A percentile compares a stretch with the other conserved stretches of the same genome.
Conservation (phyloP, 2,888 invertebrate species). For the Mythimna impura region DNA sequence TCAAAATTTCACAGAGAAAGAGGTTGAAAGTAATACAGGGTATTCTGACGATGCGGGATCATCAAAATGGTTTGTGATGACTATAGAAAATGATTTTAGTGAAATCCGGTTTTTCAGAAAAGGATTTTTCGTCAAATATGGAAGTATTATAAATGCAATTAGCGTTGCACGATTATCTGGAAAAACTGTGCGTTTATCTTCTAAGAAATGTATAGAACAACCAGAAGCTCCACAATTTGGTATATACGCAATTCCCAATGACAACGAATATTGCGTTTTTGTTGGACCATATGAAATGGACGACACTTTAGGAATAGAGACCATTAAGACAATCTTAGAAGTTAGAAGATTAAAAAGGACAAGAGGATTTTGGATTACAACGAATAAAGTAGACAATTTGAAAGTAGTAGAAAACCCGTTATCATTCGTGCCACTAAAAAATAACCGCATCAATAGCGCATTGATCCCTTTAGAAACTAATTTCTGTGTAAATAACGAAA, state of each 20-base stretch:
- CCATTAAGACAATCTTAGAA: slow-evolving; percentile 73
- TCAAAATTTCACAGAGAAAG: neutral
- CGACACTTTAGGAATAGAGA: slow-evolving; percentile 83
- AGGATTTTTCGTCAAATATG: slow-evolving; percentile 89
- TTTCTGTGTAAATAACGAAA: slow-evolving; percentile 22
- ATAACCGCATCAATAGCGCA: slow-evolving; percentile 47
- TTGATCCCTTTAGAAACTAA: slow-evolving; percentile 61
- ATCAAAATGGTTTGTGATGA: slow-evolving; percentile 90
- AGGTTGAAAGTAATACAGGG: neutral
- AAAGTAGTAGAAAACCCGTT: slow-evolving; percentile 84
- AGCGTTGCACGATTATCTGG: slow-evolving; percentile 83
- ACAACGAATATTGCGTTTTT: slow-evolving; percentile 79
- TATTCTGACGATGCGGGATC: slow-evolving; percentile 61
- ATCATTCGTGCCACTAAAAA: slow-evolving; percentile 75
- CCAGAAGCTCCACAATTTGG: slow-evolving; percentile 80
- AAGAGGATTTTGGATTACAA: slow-evolving; percentile 84
- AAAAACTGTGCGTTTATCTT: slow-evolving; percentile 87
- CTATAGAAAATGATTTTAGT: slow-evolving; percentile 88
- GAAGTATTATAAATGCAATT: slow-evolving; percentile 87
- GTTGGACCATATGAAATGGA: slow-evolving; percentile 85
- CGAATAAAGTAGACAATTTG: slow-evolving; percentile 81
- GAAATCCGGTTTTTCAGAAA: slow-evolving; percentile 87
- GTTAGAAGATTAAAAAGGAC: slow-evolving; percentile 69
- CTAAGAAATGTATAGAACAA: slow-evolving; percentile 74
- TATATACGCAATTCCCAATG: slow-evolving; percentile 84